Evolutionary conservation across 2,888 invertebrate genomes (phyloP).

Genomic region (Yponomeuta sedellus): DNA sequence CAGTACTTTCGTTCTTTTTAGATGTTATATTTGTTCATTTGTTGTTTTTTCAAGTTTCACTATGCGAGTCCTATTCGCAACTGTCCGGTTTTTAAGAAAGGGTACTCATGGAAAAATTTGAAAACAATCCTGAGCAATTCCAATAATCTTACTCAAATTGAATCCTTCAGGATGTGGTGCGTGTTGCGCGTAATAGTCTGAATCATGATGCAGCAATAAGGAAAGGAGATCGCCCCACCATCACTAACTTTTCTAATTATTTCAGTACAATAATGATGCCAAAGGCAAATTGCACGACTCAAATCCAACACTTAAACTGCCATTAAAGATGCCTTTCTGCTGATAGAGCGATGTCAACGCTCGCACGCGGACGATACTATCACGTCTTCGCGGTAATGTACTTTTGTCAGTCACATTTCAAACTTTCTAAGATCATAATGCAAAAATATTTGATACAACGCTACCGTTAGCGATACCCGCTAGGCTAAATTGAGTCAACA

Average conservation of each 20-base stretch:
- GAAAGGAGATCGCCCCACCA: background rate
- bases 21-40: too few species aligned
- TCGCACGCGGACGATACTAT: conserved; percentile 2
- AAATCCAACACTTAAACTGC: conserved; percentile 18
- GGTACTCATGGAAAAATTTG: too few species aligned
- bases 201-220: background rate
- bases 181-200: background rate
- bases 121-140: too few species aligned
- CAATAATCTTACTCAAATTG: too few species aligned
- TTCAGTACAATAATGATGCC: background rate
- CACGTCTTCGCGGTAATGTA: background rate
- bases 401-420: background rate
- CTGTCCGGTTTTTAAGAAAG: too few species aligned
- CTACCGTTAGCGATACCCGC: too few species aligned
- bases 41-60: too few species aligned
- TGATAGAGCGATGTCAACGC: background rate
- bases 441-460: background rate
- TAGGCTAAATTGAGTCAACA: too few species aligned
- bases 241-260: background rate
- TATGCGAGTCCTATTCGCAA: too few species aligned
- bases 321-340: conserved; percentile 15
- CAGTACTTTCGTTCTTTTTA: too few species aligned
- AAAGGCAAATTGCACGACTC: background rate
- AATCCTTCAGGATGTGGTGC: too few species aligned
- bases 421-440: background rate